Percentiles rank a stretch among this genome's conserved stretches.
Conservation (phyloP, 1,140 invertebrate species). For the Bombus pyrosoma region DNA sequence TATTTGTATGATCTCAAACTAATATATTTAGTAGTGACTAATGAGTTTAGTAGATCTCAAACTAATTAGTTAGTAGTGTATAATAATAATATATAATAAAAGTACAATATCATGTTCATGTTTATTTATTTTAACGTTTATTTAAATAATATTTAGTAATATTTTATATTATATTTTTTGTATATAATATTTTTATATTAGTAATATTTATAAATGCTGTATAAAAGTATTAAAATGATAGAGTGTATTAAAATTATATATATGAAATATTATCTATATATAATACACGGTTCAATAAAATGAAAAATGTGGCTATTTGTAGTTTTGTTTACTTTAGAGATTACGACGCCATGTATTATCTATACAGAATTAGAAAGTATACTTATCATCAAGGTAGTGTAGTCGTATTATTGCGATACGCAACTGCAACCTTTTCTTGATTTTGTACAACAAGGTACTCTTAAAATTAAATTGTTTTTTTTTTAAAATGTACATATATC, state of each 20-base stretch:
- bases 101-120: too few relatives aligned
- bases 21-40: too few relatives aligned
- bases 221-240: neutral
- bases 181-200: too few relatives aligned
- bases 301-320: neutral
- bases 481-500: neutral
- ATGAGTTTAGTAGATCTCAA: too few relatives aligned
- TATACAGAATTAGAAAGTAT: neutral
- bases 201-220: neutral
- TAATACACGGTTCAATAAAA: neutral
- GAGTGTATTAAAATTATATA: neutral
- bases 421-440: neutral
- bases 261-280: neutral
- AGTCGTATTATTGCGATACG: neutral
- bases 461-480: neutral
- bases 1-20: too few relatives aligned
- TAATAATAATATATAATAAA: too few relatives aligned
- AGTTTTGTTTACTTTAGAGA: neutral
- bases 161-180: too few relatives aligned
- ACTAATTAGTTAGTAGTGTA: too few relatives aligned
- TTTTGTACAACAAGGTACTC: too few relatives aligned
- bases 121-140: neutral
- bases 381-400: neutral
- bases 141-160: neutral
- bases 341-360: neutral